Evolutionary conservation across 2,113 vertebrate genomes (phyloP), one percentile per base, ranked within the genome.

Genomic region (Chaetura pelagica): DNA sequence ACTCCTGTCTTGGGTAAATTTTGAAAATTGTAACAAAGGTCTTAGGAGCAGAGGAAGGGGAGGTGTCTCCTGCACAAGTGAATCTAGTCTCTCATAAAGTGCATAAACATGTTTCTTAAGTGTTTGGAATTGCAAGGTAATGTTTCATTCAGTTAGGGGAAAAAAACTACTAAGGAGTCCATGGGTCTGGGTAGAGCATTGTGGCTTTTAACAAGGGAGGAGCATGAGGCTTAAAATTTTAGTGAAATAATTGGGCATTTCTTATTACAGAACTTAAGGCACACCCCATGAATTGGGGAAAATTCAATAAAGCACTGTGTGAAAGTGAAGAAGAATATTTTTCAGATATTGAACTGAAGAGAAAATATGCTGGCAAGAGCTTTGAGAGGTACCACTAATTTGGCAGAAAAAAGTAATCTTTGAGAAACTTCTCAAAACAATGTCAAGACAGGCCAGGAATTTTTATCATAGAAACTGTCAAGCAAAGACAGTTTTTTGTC

Each of bases 1-100:
- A 79, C 63, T 88, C 59, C 78, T 57, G 7, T 51, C 82, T 86
- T 86, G 15, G 10, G 55, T 82, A 42, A 94, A 95, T 97, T 96
- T 93, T 83, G 63, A 72, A 96, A 96, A 86, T 78, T 49, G 35
- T 68, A 87, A 80, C 44, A 75, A 83, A 68, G 69, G 27, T 55
- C 3, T 32, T 64, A 14, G 17, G 20, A 80, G 64, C 8, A 32
- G 17, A 80, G 8, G 38, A 66, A 89, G 0, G 6, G 19, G 71
- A 76, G 5, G 1, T 40, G 18, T 1, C 24, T 58, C 85, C 42
- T 87, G 12, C 19, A 64, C 2, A 1, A 35, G 30, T 40, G 4
- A 71, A 27, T 58, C 17, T 69, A 55, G 40, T 61, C 21, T 79
- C 42, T 30, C 1, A 1, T 1, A 3, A 54, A 42, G 26, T 20